Evolutionary conservation across 2,113 vertebrate genomes (phyloP), one percentile per base, ranked within the genome.

Genomic region (Pteronura brasiliensis): DNA sequence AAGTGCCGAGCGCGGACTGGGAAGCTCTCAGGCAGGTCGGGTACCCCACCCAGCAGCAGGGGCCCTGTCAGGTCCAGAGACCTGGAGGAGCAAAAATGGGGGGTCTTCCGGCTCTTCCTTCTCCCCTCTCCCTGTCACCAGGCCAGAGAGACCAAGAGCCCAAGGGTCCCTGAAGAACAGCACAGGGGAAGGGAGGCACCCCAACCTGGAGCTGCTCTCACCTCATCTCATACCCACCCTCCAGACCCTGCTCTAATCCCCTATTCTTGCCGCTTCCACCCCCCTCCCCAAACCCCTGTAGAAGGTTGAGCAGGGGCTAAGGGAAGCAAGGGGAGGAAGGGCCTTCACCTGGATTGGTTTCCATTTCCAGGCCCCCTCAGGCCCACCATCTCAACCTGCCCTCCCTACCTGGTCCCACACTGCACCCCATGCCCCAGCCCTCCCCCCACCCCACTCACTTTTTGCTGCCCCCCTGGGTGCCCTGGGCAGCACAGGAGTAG

Each of bases 31-130:
- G 99, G 99, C 88, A 99, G 99, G 82, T 99, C 99, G 1, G 99
- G 99, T 47, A 99, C 99, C 0, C 99, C 99, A 0, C 99, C 99
- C 47, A 99, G 99, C 52, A 99, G 98, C 97, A 99, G 98, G 1
- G 99, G 99, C 0, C 99, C 99, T 0, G 99, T 99, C 96, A 99
- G 98, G 96, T 99, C 99, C 98, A 99, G 98, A 11, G 99, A 99
- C 97, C 99, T 99, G 95, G 11, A 36, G 47, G 34, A 49, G 55
- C 2, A 27, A 23, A 81, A 44, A 29, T 0, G 42, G 11, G 47
- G 47, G 11, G 11, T 59, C 57, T 52, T 61, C 81, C 0, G 10
- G 55, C n/a, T 52, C 63, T 61, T 36, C 20, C 52, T 91, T 57
- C 27, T 55, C 76, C 23, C 57, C 8, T 2, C 0, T 4, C 12